Base-by-base conservation (phyloP, 2,888 invertebrate genomes). In the Torymus texanus region DNA sequence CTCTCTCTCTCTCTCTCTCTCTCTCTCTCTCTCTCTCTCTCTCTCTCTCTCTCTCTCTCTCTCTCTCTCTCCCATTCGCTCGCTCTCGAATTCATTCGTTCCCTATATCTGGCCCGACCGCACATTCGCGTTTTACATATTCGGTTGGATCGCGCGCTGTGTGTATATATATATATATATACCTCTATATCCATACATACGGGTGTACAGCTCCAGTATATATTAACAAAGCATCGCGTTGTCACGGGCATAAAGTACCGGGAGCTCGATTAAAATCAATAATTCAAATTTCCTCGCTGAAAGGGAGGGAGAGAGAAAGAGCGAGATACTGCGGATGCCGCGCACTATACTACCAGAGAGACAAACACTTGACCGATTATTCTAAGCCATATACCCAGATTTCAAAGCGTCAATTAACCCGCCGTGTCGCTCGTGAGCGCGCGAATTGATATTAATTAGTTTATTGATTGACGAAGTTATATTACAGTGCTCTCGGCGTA, bases 401-500 rank as follows among this genome's bases (percentile, higher is more conserved):
- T 74, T 63, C 59, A 66, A 62, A 67, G 67, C 67, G 55, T 67
- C 78, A 73, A 78, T 78, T 73, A 78, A 72, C 18, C 53, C 41
- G 41, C 58, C 67, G 61, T 16, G 59, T 66, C 56, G 56, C 41
- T 41, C 41, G 41, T 8, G 41, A 41, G 8, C 62, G 18, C 50
- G 59, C 41, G 66, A 56, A 75, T 73, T 73, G 71, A 79, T 79
- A 71, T 65, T 79, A 75, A 79, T 75, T 75, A 71, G 71, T 66
- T 79, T 79, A 79, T 75, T 63, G 63, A 79, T 75, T 61, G 71
- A 58, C 55, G 55, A 71, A 75, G 74, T 79, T 70, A 59, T 79
- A 75, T 79, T 79, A 59, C 79, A 58, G 41, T 41, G 41, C 41
- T 41, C 41, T 41, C 41, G 41, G 41, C 16, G 21, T 8, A 2